Percentiles rank a stretch among this genome's conserved stretches.
phyloP scores from a whole-genome alignment of 2,888 invertebrate genomes.

The Eremobia ochroleuca region DNA sequence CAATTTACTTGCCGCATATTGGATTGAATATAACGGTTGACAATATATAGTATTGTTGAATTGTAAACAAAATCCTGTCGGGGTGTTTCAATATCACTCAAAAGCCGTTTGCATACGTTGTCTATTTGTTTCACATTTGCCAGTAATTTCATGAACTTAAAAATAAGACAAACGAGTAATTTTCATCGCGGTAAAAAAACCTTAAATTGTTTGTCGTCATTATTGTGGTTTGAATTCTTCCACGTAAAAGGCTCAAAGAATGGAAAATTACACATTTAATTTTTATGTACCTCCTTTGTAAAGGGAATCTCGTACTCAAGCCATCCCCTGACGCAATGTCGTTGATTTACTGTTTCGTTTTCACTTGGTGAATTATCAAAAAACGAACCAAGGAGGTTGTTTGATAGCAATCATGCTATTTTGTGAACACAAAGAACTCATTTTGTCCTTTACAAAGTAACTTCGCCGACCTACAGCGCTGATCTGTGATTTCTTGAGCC shows the following conservation, averaged over 20 bases:
- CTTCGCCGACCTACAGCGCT: conserved; percentile 51
- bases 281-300: conserved; percentile 35
- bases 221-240: conserved; percentile 44
- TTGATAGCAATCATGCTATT: conserved; percentile 71
- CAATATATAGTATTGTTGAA: not conserved
- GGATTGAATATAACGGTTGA: not conserved
- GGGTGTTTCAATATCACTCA: not conserved
- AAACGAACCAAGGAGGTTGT: conserved; percentile 65
- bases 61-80: conserved; percentile 5
- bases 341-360: conserved; percentile 65
- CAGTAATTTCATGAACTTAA: conserved; percentile 16
- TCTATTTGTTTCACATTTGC: conserved; percentile 6
- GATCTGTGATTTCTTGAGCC: conserved; percentile 60
- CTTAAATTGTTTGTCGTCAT: conserved; percentile 39
- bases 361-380: conserved; percentile 56
- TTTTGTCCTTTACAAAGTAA: conserved; percentile 67
- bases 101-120: not conserved
- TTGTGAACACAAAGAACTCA: conserved; percentile 69
- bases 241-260: conserved; percentile 49
- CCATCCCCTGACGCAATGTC: not conserved
- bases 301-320: conserved; percentile 8
- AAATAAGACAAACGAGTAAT: conserved; percentile 14
- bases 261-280: conserved; percentile 43
- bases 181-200: conserved; percentile 2
- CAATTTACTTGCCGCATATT: not conserved